These are phyloP conservation scores for Phymastichus coffea DNA, from an alignment of 1,140 invertebrate genomes.

Conservation along the genomic window DNA sequence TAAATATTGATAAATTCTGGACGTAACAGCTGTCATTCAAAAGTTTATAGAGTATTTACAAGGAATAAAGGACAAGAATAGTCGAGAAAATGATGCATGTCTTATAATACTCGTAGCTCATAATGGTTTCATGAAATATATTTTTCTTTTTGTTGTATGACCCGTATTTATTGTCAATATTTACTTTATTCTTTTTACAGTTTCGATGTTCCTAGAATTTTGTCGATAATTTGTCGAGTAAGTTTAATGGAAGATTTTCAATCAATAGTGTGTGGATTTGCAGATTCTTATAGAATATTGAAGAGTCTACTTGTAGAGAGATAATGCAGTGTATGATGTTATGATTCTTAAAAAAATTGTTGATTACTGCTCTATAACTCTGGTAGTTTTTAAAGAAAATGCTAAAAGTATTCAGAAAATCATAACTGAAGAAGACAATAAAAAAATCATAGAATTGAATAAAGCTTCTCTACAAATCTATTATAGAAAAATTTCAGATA, in stretches of 20 bases:
- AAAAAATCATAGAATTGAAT: neutral
- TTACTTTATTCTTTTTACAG: neutral
- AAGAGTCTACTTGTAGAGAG: neutral
- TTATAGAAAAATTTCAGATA: neutral
- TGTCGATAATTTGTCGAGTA: neutral
- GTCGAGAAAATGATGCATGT: neutral
- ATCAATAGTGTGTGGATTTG: neutral
- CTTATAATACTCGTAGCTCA: conserved; percentile 6
- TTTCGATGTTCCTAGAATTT: neutral
- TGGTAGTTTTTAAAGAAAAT: neutral
- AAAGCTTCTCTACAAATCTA: neutral
- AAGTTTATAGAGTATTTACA: neutral
- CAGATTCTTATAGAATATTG: neutral
- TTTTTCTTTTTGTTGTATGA: neutral
- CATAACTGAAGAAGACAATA: neutral
- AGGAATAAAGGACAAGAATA: neutral
- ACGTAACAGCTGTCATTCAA: too few relatives aligned
- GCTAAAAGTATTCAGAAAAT: neutral
- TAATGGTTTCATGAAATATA: conserved; percentile 7
- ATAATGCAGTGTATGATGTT: neutral
- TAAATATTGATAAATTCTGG: too few relatives aligned
- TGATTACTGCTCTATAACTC: neutral
- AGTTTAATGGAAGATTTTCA: neutral
- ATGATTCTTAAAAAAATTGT: neutral
- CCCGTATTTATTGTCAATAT: neutral